Conservation (phyloP, 2,888 invertebrate species). For the Teleiodes luculella region DNA sequence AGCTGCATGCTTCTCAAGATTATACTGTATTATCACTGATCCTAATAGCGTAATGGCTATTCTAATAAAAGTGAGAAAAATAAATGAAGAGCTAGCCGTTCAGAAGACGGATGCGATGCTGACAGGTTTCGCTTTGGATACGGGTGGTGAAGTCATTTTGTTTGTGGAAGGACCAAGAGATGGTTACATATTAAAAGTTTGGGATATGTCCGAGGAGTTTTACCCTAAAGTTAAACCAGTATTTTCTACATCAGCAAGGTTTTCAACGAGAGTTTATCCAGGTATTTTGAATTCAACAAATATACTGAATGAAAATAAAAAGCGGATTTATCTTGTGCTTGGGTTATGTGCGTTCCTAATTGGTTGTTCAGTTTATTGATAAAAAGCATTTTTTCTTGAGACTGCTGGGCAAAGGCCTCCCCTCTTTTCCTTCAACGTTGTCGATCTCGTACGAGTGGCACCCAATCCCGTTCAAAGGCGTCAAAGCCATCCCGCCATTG, state of each 20-base stretch:
- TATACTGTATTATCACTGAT: conserved; percentile 45
- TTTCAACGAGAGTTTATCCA: conserved; percentile 51
- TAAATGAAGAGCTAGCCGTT: conserved; percentile 40
- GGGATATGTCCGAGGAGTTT: conserved; percentile 53
- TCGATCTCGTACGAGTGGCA: no score
- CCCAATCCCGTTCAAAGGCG: no score
- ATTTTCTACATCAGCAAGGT: conserved; percentile 52
- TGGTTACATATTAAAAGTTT: conserved; percentile 50
- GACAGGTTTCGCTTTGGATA: conserved; percentile 63
- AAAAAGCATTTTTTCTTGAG: no score
- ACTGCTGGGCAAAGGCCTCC: no score
- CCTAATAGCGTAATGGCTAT: conserved; percentile 35
- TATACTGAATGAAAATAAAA: no score
- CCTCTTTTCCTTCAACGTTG: no score
- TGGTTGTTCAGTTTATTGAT: no score
- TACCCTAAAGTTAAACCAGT: conserved; percentile 43
- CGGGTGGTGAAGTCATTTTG: conserved; percentile 46
- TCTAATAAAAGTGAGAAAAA: conserved; percentile 39
- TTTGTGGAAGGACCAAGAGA: conserved; percentile 60
- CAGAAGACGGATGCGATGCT: conserved; percentile 35
- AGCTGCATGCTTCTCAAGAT: conserved; percentile 44
- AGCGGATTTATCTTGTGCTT: no score
- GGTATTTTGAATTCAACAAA: conserved; percentile 39
- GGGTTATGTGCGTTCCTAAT: no score
- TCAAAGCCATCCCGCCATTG: no score